These are phyloP conservation scores for Chrysomela aeneicollis DNA, from an alignment of 2,888 invertebrate species.

Conservation along the genomic window DNA sequence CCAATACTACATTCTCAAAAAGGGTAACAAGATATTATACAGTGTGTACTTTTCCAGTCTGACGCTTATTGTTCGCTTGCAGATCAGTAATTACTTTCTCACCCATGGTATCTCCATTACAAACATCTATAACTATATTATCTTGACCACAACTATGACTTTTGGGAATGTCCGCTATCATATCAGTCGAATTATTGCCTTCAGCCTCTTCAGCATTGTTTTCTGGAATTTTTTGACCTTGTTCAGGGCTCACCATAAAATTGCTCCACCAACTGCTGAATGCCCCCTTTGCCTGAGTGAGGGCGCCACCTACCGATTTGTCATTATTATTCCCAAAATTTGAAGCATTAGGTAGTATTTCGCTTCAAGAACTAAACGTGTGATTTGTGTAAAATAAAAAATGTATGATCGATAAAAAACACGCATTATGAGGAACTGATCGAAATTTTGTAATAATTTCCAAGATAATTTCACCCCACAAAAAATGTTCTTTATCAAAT, in stretches of 20 bases:
- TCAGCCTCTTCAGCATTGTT: constrained; percentile 32
- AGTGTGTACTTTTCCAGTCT: constrained; percentile 53
- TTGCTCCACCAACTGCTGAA: constrained; percentile 88
- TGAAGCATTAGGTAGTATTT: no score
- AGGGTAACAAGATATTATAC: constrained; percentile 45
- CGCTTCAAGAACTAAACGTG: no score
- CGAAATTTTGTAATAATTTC: no score
- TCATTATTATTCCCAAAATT: no score
- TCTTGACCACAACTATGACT: constrained; percentile 44
- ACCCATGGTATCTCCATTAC: constrained; percentile 40
- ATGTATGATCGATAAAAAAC: no score
- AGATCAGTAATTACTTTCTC: constrained; percentile 34
- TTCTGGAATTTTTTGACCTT: constrained; percentile 50
- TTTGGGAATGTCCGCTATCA: constrained; percentile 41
- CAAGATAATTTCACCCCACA: no score
- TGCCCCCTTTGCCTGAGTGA: constrained; percentile 88
- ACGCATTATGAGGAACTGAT: no score
- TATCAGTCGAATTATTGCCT: constrained; percentile 33
- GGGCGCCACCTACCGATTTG: constrained; percentile 72
- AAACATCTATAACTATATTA: constrained; percentile 29
- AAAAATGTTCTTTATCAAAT: no score
- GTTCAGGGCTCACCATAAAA: constrained; percentile 65
- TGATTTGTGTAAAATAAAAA: no score
- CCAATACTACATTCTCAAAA: background rate
- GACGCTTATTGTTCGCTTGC: constrained; percentile 36